phyloP scores from a whole-genome alignment of 2,797 vertebrate genomes.

The Eulemur mongoz region DNA sequence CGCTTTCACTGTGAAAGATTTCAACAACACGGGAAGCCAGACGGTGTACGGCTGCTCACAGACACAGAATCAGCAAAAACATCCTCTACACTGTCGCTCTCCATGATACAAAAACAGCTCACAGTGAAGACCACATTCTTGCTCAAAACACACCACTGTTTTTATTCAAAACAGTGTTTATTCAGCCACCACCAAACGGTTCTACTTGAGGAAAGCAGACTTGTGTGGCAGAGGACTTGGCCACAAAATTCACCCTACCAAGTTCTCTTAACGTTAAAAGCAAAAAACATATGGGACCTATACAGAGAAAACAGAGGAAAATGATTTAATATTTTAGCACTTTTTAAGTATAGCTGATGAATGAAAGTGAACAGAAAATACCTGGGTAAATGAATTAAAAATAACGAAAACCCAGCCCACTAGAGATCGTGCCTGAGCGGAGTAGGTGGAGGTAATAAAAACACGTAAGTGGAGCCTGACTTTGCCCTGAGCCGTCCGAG shows the following conservation, averaged over 20 bases:
- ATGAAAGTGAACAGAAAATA: background rate
- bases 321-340: background rate
- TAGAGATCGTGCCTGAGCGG: background rate
- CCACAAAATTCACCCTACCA: background rate
- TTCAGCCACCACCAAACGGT: background rate
- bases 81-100: background rate
- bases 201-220: background rate
- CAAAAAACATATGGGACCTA: background rate
- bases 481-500: accelerated
- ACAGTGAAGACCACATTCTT: background rate
- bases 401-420: background rate
- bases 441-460: background rate
- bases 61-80: background rate
- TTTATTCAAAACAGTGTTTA: background rate
- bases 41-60: background rate
- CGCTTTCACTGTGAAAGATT: background rate
- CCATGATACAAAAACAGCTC: background rate
- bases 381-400: background rate
- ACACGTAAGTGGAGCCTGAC: accelerated
- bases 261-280: background rate
- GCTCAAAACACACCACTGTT: background rate
- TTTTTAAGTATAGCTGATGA: background rate
- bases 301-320: background rate
- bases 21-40: background rate
- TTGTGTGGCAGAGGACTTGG: background rate